These are phyloP conservation scores for Ancistrus triradiatus DNA, from an alignment of 2,113 vertebrate genomes.

Conservation along the genomic window DNA sequence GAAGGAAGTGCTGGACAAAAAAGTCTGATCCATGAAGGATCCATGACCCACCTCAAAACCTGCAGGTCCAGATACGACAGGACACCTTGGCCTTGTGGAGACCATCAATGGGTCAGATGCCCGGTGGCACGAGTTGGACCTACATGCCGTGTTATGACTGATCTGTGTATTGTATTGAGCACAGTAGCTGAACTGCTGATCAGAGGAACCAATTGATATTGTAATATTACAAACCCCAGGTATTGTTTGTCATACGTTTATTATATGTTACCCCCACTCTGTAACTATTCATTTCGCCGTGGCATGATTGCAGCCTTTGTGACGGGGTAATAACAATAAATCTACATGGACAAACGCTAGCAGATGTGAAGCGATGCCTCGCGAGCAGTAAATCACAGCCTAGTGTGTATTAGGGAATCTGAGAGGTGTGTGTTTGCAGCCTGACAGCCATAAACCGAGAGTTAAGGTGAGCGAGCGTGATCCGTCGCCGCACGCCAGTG, in stretches of 20 bases:
- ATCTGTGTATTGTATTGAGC: too few species aligned
- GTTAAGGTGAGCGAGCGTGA: conserved; percentile 30
- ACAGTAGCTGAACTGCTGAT: conserved; percentile 5
- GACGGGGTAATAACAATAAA: conserved; percentile 38
- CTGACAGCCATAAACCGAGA: conserved; percentile 33
- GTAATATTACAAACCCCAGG: conserved; percentile 4
- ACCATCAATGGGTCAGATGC: too few species aligned
- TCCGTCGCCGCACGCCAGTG: conserved; percentile 35
- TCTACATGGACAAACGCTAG: conserved; percentile 34
- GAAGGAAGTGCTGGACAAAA: too few species aligned
- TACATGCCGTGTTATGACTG: too few species aligned
- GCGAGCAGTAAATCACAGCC: conserved; percentile 30
- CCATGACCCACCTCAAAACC: too few species aligned
- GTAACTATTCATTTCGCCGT: conserved; percentile 22
- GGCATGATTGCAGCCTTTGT: conserved; percentile 29
- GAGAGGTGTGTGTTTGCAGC: conserved; percentile 24
- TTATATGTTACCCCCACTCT: conserved; percentile 10
- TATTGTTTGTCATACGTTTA: conserved; percentile 24
- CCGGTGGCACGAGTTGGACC: too few species aligned
- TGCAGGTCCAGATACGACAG: too few species aligned
- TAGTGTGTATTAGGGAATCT: conserved; percentile 26
- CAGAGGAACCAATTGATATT: conserved; percentile 19
- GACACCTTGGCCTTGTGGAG: too few species aligned
- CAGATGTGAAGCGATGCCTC: conserved; percentile 21
- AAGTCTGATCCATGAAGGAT: too few species aligned